Conservation (phyloP, 2,113 vertebrate species). For the Mixornis gularis region DNA sequence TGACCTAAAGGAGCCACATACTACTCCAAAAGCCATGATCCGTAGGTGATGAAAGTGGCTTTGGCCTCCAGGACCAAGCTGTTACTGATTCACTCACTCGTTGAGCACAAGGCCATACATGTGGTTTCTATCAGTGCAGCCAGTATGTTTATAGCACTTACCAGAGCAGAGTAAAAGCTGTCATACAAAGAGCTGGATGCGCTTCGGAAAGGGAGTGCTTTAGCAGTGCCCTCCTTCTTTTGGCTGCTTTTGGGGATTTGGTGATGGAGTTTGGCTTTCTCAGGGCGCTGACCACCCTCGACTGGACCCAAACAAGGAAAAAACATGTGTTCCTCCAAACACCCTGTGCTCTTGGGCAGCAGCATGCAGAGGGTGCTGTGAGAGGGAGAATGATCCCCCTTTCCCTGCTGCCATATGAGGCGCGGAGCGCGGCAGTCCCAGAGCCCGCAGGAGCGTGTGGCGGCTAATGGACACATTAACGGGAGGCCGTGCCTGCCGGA, state of each 20-base stretch:
- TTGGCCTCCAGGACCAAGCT: neutral
- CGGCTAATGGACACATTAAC: neutral
- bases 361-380: neutral
- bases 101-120: neutral
- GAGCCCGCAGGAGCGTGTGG: accelerated
- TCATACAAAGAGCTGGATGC: neutral
- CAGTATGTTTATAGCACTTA: neutral
- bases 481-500: neutral
- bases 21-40: neutral
- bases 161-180: neutral
- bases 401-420: neutral
- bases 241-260: neutral
- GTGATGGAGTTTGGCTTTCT: neutral
- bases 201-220: neutral
- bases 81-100: neutral
- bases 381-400: neutral
- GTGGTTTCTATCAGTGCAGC: neutral
- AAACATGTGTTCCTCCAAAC: neutral
- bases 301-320: neutral
- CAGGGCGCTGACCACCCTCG: accelerated
- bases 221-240: neutral
- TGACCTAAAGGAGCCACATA: neutral
- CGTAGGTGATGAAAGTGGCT: neutral
- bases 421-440: accelerated
- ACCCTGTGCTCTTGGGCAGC: neutral